Percentiles rank a stretch among this genome's conserved stretches.
These are phyloP conservation scores for Kobus ellipsiprymnus DNA, from an alignment of 2,113 vertebrate genomes.

Conservation along the genomic window DNA sequence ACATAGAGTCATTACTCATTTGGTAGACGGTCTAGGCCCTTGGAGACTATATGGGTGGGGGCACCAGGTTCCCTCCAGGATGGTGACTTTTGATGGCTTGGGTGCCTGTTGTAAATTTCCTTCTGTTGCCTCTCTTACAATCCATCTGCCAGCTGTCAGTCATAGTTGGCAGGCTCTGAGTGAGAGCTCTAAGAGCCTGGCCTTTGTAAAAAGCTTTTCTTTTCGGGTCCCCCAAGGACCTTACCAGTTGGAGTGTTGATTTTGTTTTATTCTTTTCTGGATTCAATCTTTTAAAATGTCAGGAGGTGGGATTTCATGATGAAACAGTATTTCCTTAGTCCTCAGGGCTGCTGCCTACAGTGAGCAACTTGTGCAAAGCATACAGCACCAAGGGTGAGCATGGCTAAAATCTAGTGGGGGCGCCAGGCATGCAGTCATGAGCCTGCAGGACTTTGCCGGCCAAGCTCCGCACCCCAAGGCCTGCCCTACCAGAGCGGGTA, in stretches of 20 bases:
- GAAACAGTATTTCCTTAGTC: neutral
- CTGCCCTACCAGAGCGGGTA: neutral
- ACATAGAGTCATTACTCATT: neutral
- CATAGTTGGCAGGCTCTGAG: neutral
- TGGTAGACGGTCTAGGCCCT: neutral
- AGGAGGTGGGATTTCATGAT: neutral
- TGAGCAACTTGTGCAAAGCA: fast-evolving
- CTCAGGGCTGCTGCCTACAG: neutral
- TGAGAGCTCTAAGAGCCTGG: neutral
- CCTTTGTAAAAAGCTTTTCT: neutral
- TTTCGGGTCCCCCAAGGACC: neutral
- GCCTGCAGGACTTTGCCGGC: neutral
- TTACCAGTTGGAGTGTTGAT: neutral
- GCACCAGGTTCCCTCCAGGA: neutral
- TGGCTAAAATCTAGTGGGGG: neutral
- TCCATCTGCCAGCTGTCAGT: neutral
- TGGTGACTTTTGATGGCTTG: neutral
- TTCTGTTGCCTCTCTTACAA: neutral
- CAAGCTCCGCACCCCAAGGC: neutral
- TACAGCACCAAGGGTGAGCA: neutral
- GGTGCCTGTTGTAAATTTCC: neutral
- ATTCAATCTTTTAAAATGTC: neutral
- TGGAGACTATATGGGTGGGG: neutral
- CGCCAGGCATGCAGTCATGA: neutral
- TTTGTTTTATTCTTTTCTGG: neutral